Percentiles rank a stretch among this genome's conserved stretches.
Conservation (phyloP, 53 echinoderm and acorn worm species). For the Holothuria scabra region DNA sequence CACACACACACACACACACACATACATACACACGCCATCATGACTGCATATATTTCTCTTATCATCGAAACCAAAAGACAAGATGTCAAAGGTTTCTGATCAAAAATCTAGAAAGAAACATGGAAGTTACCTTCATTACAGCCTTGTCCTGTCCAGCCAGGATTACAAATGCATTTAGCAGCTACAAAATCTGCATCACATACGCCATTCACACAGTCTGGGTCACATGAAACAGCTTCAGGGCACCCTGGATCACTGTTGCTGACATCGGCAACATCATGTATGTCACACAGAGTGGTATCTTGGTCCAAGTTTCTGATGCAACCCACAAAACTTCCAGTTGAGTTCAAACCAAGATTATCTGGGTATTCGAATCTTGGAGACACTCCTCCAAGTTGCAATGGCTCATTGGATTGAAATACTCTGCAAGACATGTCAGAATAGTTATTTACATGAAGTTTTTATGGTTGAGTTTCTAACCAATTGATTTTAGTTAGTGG, state of each 20-base stretch:
- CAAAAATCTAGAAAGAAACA: not conserved
- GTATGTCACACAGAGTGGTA: slow-evolving; percentile 76
- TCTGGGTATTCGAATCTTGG: slow-evolving; percentile 46
- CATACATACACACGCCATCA: too few relatives aligned
- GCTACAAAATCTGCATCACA: slow-evolving; percentile 71
- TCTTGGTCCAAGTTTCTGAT: slow-evolving; percentile 85
- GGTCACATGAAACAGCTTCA: slow-evolving; percentile 62
- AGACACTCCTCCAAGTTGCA: slow-evolving; percentile 86
- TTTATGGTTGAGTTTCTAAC: too few relatives aligned
- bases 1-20: too few relatives aligned
- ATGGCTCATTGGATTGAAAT: slow-evolving; percentile 79
- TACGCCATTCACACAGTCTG: slow-evolving; percentile 73
- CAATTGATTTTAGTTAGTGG: too few relatives aligned
- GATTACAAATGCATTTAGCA: slow-evolving; percentile 77
- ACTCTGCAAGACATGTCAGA: slow-evolving; percentile 58
- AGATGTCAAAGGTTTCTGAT: too few relatives aligned
- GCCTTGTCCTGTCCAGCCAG: slow-evolving; percentile 69
- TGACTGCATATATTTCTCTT: too few relatives aligned
- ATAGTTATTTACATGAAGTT: too few relatives aligned
- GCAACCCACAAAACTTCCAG: slow-evolving; percentile 75
- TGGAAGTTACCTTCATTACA: slow-evolving; percentile 66
- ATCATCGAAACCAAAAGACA: too few relatives aligned
- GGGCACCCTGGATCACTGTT: slow-evolving; percentile 77
- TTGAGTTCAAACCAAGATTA: slow-evolving; percentile 28
- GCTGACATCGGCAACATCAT: slow-evolving; percentile 42